A percentile compares a stretch with the other conserved stretches of the same genome.
Evolutionary conservation across 1,140 invertebrate genomes (phyloP).

Genomic region (Centruroides vittatus): DNA sequence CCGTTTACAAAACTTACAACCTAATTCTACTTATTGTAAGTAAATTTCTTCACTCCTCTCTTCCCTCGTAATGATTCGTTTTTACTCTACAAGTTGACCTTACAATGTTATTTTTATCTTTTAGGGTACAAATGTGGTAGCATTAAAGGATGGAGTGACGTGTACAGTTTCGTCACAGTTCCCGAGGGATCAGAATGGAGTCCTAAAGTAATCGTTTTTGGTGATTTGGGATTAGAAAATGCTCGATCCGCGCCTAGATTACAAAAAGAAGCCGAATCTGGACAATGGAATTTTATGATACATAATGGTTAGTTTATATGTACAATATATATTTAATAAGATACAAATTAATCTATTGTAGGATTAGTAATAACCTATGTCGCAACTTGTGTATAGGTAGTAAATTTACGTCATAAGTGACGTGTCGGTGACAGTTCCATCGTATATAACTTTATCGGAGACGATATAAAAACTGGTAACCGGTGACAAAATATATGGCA

Average conservation of each 20-base stretch:
- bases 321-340: too few species aligned
- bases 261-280: slow-evolving; percentile 61
- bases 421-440: too few species aligned
- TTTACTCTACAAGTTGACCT: neutral
- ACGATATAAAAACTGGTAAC: too few species aligned
- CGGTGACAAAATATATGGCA: too few species aligned
- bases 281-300: slow-evolving; percentile 70
- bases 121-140: slow-evolving; percentile 73
- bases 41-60: slow-evolving; percentile 10
- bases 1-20: slow-evolving; percentile 37
- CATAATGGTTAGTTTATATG: slow-evolving; percentile 52
- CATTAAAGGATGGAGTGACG: slow-evolving; percentile 55
- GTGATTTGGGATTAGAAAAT: slow-evolving; percentile 61
- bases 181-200: slow-evolving; percentile 51
- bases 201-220: slow-evolving; percentile 67
- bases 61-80: neutral
- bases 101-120: slow-evolving; percentile 9
- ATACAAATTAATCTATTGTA: too few species aligned
- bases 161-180: slow-evolving; percentile 55
- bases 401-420: too few species aligned
- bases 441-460: too few species aligned
- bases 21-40: slow-evolving; percentile 46
- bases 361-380: too few species aligned
- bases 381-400: too few species aligned
- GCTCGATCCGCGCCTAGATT: slow-evolving; percentile 51